Evolutionary conservation across 2,888 invertebrate genomes (phyloP).

Genomic region (Bhutanitis thaidina): DNA sequence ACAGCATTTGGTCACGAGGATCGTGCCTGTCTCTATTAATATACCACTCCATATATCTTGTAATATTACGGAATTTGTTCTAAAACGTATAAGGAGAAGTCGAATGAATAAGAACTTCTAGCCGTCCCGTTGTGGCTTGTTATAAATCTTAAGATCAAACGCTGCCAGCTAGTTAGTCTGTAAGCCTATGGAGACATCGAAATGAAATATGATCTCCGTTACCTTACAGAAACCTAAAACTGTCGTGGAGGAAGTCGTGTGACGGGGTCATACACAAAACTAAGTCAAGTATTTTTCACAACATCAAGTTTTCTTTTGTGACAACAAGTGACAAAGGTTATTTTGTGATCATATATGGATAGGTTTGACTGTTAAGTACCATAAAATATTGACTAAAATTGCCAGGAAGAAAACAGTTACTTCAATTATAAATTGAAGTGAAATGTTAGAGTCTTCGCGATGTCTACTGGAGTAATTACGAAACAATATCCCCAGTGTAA

Average conservation of each 20-base stretch:
- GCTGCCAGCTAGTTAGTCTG: not conserved
- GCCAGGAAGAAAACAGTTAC: no score
- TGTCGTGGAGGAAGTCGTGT: not conserved
- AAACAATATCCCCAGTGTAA: no score
- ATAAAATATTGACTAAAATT: no score
- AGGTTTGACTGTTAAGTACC: no score
- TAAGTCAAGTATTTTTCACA: not conserved
- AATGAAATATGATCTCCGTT: not conserved
- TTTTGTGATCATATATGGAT: no score
- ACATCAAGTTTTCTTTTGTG: not conserved
- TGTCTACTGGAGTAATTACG: no score
- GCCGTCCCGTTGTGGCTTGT: not conserved
- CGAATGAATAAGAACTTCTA: constrained; percentile 5
- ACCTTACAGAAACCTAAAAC: not conserved
- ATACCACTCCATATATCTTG: not conserved
- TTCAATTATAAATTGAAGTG: no score
- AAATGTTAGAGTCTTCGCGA: no score
- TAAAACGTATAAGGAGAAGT: constrained; percentile 8
- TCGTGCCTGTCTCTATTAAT: constrained; percentile 4
- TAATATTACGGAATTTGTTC: constrained; percentile 9
- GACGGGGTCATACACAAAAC: no score
- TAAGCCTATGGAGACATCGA: not conserved
- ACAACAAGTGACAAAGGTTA: no score
- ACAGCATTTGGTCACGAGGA: constrained; percentile 13
- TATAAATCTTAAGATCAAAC: constrained; percentile 12